Conservation (phyloP, 1,140 invertebrate genomes). For the Mya arenaria region DNA sequence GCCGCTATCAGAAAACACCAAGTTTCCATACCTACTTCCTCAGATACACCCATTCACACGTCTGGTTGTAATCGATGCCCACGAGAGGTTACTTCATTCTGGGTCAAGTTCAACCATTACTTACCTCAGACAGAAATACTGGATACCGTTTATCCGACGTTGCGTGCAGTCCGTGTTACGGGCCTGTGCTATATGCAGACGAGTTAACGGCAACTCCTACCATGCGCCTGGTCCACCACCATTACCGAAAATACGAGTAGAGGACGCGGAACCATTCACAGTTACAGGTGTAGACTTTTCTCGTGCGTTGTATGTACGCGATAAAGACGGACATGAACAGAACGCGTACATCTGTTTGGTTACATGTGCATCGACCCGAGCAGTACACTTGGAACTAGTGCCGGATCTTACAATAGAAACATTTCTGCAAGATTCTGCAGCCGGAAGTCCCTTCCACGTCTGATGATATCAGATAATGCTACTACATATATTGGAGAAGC, state of each 20-base stretch:
- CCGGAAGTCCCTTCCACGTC: constrained; percentile 11
- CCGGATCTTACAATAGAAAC: constrained; percentile 20
- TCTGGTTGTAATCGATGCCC: neutral
- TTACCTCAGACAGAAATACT: constrained; percentile 5
- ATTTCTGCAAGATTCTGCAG: constrained; percentile 38
- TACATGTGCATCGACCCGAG: constrained; percentile 8
- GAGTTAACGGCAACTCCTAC: neutral
- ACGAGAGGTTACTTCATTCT: neutral
- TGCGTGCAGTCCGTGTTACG: neutral
- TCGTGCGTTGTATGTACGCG: neutral
- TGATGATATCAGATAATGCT: constrained; percentile 49
- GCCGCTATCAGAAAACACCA: neutral
- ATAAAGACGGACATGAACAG: neutral
- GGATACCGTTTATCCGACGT: neutral
- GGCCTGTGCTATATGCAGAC: neutral
- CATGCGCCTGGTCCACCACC: neutral
- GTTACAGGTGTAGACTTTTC: constrained; percentile 31
- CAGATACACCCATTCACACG: neutral
- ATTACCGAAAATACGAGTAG: neutral
- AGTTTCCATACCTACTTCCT: constrained; percentile 19
- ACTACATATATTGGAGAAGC: constrained; percentile 1
- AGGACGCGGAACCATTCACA: neutral
- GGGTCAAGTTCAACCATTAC: neutral
- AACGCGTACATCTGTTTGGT: constrained; percentile 6
- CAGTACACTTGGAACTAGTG: constrained; percentile 45